Evolutionary conservation across 2,797 vertebrate species (phyloP), one percentile per base, ranked within the genome.

Genomic region (Coregonus suidteri): DNA sequence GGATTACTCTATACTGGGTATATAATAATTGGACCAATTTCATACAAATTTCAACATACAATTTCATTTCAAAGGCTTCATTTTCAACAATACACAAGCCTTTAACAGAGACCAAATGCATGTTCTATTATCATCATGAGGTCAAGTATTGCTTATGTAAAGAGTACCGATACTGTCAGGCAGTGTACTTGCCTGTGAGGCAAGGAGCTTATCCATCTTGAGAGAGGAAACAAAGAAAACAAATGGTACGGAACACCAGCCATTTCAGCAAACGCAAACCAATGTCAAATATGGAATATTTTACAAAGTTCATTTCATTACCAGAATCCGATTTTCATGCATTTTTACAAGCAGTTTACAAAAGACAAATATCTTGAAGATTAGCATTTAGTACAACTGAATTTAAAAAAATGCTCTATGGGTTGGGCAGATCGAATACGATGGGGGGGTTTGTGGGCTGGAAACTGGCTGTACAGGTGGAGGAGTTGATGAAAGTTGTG

Each of bases 401-500:
- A 35, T 73, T 20, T 6, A 37, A 73, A 34, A 37, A 34, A 74
- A 30, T 18, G 18, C 53, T 41, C n/a, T 74, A 74, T 51, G 96
- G 94, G 88, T 95, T 96, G 41, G 96, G 96, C 80, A 97, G 95
- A 93, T 97, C 96, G 77, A 97, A 96, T 82, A 97, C 94, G 91
- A 97, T 95, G 77, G 96, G 96, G 41, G 95, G 96, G 85, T 97
- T 97, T 91, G 95, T 96, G 75, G 96, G 96, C 76, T 97, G 96
- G 92, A 96, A 97, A 94, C 96, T 97, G 93, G 96, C 95, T 80
- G 96, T 97, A 85, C 96, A 97, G 1, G 96, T 96, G 67, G 96
- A 96, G 82, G 96, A 95, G 72, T 97, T 97, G 93, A 97, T 94
- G 90, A 96, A 97, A 0, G 96, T 97, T 13, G 95, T 97, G 87